Conservation (phyloP, 2,797 vertebrate species). For the Siniperca scherzeri region DNA sequence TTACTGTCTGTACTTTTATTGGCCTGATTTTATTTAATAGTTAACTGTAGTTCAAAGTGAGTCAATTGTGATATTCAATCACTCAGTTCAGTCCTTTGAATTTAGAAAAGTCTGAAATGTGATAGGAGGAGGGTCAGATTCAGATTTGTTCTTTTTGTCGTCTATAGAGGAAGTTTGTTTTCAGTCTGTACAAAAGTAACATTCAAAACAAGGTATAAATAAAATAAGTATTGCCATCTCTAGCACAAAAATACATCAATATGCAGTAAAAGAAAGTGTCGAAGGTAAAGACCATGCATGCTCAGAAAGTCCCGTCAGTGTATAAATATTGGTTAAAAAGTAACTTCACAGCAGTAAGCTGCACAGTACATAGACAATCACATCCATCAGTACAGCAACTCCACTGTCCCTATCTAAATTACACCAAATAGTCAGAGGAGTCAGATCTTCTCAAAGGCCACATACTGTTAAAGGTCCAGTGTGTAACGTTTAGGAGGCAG, state of each 20-base stretch:
- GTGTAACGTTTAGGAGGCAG: too few species aligned
- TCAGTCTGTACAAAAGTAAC: too few species aligned
- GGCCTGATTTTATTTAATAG: neutral
- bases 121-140: too few species aligned
- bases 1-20: neutral
- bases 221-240: neutral
- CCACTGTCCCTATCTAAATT: neutral
- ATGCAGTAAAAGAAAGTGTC: neutral
- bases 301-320: neutral
- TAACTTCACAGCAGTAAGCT: neutral
- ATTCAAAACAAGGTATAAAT: too few species aligned
- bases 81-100: neutral
- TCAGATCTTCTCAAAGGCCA: neutral
- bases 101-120: neutral
- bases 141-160: too few species aligned
- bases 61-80: neutral
- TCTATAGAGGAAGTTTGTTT: too few species aligned
- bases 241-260: neutral
- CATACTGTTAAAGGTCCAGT: neutral
- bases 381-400: neutral
- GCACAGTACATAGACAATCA: neutral
- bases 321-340: neutral
- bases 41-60: neutral
- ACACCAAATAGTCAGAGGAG: neutral
- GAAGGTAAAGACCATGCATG: neutral